A percentile compares a stretch with the other conserved stretches of the same genome.
These are phyloP conservation scores for Chrysoperla carnea DNA, from an alignment of 1,140 invertebrate genomes.

Conservation along the genomic window DNA sequence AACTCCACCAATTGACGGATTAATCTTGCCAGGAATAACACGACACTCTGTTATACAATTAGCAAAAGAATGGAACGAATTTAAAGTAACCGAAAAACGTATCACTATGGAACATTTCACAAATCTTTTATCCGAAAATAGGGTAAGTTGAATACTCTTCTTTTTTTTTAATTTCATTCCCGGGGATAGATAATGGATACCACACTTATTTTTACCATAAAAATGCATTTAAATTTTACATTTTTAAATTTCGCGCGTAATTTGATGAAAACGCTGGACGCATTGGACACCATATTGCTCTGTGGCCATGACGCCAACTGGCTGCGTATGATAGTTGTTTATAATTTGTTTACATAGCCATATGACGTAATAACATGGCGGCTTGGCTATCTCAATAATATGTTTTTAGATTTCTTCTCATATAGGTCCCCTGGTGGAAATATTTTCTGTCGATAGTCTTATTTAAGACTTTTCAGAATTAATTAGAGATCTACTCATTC, in stretches of 20 bases:
- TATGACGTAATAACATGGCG: no score
- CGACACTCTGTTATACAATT: conserved; percentile 75
- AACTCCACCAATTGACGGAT: conserved; percentile 80
- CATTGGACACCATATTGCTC: no score
- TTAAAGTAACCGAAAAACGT: conserved; percentile 63
- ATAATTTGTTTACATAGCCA: no score
- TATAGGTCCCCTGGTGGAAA: no score
- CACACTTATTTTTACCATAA: not conserved
- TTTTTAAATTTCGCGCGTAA: not conserved
- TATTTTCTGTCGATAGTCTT: no score
- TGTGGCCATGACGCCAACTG: no score
- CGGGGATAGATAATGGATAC: not conserved
- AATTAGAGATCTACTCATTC: conserved; percentile 3
- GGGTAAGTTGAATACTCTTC: conserved; percentile 48
- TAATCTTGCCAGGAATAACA: conserved; percentile 89
- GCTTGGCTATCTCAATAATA: no score
- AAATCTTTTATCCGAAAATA: conserved; percentile 53
- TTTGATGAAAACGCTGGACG: not conserved
- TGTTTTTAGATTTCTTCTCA: no score
- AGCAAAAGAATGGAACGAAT: conserved; percentile 67
- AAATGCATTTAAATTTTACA: not conserved
- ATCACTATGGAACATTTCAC: conserved; percentile 79
- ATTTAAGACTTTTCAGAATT: not conserved
- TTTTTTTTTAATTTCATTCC: not conserved
- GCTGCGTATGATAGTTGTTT: no score